Base-by-base conservation (phyloP, 2,888 invertebrate genomes). In the Eristalis arbustorum region DNA sequence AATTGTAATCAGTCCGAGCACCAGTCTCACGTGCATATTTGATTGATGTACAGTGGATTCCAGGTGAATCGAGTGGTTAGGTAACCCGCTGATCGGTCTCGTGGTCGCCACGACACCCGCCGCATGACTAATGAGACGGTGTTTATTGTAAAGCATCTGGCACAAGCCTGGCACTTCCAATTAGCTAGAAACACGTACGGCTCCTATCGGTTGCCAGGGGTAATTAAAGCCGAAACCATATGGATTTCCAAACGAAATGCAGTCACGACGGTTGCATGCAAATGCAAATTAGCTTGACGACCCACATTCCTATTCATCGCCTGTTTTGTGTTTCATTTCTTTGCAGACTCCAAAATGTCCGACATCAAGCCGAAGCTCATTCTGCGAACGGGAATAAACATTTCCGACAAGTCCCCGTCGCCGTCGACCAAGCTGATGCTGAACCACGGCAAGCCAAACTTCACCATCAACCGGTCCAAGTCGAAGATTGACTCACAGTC, bases 381-480 rank as follows among this genome's bases (percentile, higher is more conserved):
- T 88, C 89, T 92, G 57, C 91, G 91, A 72, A 62, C 89, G 8
- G 88, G 89, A 23, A 62, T 78, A 10, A 89, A 75, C 66, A 85
- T 84, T 13, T 73, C 83, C n/a, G 92, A 92, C 61, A 92, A 91
- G 84, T 90, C 89, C 31, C 91, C 91, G 74, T 91, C 92, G 56
- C 92, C 92, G 40, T 89, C 92, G 23, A 89, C 92, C 11, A 92
- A 92, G 88, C 90, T 92, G 42, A 80, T 92, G 89, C 90, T 92
- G 42, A 92, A 88, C 87, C 92, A 92, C 82, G 92, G 92, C 79
- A 92, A 92, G 82, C 92, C 92, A 22, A 92, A 92, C 89, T 92
- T 92, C 66, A 92, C 92, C 80, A 92, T 92, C 76, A 89, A 90
- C 76, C 89, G 91, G 23, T 66, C 82, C 6, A 76, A 79, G n/a